phyloP scores from a whole-genome alignment of 2,797 vertebrate species.

The Spea hammondii region DNA sequence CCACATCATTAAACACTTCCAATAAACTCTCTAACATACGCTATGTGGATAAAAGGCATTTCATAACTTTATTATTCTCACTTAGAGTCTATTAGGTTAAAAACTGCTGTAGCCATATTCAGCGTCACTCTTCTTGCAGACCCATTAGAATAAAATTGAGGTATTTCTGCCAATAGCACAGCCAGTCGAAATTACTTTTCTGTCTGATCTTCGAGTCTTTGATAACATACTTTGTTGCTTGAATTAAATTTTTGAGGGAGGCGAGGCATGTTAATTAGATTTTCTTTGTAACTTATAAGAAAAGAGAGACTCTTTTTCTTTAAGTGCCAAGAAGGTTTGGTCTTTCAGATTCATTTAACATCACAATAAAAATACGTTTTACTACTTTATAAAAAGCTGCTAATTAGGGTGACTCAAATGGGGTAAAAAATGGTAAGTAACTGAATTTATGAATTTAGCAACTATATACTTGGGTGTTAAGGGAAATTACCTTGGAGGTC shows the following conservation, averaged over 20 bases:
- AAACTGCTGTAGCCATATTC: constrained; percentile 63
- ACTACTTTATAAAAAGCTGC: too few species aligned
- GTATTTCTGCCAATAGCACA: constrained; percentile 68
- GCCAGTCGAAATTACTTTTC: constrained; percentile 71
- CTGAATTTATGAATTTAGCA: too few species aligned
- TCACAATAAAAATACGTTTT: neutral
- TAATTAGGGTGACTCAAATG: too few species aligned
- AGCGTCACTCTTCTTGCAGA: constrained; percentile 60
- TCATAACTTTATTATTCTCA: constrained; percentile 64
- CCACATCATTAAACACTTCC: constrained; percentile 32
- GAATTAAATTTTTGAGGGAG: constrained; percentile 72
- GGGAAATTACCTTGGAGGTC: too few species aligned
- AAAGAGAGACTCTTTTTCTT: constrained; percentile 13
- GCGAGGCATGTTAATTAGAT: constrained; percentile 68
- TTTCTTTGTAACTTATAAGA: constrained; percentile 50
- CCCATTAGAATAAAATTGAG: constrained; percentile 67
- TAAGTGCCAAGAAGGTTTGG: neutral
- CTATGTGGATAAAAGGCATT: constrained; percentile 60
- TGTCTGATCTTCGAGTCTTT: constrained; percentile 72
- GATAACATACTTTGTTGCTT: constrained; percentile 73
- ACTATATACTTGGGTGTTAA: too few species aligned
- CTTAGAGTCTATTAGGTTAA: constrained; percentile 64
- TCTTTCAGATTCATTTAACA: neutral
- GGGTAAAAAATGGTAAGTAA: too few species aligned
- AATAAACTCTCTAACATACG: constrained; percentile 54